Conservation (phyloP, 2,888 invertebrate species). For the Tolmerus cingulatus region DNA sequence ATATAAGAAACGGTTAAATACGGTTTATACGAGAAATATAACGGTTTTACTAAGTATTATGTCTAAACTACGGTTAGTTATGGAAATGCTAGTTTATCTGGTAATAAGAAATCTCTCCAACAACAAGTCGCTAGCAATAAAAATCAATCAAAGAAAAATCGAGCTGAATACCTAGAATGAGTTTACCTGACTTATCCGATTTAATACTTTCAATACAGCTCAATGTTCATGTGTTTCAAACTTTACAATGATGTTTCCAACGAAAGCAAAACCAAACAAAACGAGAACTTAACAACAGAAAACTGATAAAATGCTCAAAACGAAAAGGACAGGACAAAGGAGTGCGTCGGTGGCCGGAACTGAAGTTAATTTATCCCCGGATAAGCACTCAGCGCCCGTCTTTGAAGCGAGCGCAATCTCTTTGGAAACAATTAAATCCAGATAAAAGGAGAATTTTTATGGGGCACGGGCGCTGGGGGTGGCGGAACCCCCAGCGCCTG, state of each 20-base stretch:
- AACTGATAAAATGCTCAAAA: background rate
- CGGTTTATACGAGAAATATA: slow-evolving; percentile 1
- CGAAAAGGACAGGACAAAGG: background rate
- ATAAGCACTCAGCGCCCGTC: background rate
- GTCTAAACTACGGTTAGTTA: background rate
- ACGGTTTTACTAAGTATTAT: slow-evolving; percentile 16
- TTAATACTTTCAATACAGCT: slow-evolving; percentile 39
- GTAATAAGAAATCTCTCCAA: slow-evolving; percentile 26
- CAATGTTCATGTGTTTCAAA: slow-evolving; percentile 20
- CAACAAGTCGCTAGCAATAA: slow-evolving; percentile 35
- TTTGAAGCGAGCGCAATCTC: background rate
- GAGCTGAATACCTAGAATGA: slow-evolving; percentile 28
- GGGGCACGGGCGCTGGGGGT: background rate
- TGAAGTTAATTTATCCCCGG: background rate
- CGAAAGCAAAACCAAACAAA: slow-evolving; percentile 4
- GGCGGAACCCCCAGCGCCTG: background rate
- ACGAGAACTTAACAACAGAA: slow-evolving; percentile 1
- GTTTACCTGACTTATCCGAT: slow-evolving; percentile 38
- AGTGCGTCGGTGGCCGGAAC: background rate
- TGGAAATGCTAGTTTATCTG: slow-evolving; percentile 19
- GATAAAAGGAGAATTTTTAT: slow-evolving; percentile 2
- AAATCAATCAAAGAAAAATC: slow-evolving; percentile 34
- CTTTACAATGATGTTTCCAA: slow-evolving; percentile 21
- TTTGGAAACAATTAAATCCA: slow-evolving; percentile 3
- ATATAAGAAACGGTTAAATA: slow-evolving; percentile 35